Evolutionary conservation across 2,888 invertebrate genomes (phyloP).

Genomic region (Ariolimax columbianus): DNA sequence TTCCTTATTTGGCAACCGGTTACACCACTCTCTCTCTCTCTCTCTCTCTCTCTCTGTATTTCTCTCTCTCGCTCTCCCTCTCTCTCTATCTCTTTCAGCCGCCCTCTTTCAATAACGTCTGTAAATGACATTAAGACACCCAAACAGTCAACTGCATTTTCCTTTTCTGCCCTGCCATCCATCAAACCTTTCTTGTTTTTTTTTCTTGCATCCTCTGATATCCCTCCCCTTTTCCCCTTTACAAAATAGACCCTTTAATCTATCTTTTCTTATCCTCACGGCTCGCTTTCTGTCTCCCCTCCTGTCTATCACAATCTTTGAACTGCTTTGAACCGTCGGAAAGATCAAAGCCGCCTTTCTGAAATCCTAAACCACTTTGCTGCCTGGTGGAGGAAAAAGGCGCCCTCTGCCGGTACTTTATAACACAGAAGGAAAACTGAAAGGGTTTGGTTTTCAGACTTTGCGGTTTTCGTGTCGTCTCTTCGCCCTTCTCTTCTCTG

Average conservation of each 20-base stretch:
- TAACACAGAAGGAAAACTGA: conserved; percentile 14
- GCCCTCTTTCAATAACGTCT: no score
- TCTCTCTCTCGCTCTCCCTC: neutral
- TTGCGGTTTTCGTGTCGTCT: neutral
- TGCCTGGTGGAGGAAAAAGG: conserved; percentile 22
- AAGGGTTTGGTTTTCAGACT: neutral
- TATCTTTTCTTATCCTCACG: neutral
- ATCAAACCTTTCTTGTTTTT: neutral
- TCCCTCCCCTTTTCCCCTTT: neutral
- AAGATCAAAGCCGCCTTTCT: conserved; percentile 37
- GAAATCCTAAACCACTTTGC: conserved; percentile 37
- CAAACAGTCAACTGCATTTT: no score
- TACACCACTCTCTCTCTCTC: no score
- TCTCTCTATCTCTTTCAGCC: neutral
- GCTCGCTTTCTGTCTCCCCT: conserved; percentile 21
- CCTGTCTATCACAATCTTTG: conserved; percentile 30
- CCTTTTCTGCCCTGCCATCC: neutral
- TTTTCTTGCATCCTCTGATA: no score
- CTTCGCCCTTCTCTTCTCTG: neutral
- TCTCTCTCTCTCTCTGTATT: neutral
- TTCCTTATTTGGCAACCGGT: no score
- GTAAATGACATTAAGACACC: no score
- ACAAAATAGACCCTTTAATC: neutral
- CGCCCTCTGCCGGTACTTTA: conserved; percentile 23
- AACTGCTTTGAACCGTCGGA: conserved; percentile 44